Evolutionary conservation across 2,888 invertebrate genomes (phyloP), one percentile per base, ranked within the genome.

Genomic region (Agriopis aurantiaria): DNA sequence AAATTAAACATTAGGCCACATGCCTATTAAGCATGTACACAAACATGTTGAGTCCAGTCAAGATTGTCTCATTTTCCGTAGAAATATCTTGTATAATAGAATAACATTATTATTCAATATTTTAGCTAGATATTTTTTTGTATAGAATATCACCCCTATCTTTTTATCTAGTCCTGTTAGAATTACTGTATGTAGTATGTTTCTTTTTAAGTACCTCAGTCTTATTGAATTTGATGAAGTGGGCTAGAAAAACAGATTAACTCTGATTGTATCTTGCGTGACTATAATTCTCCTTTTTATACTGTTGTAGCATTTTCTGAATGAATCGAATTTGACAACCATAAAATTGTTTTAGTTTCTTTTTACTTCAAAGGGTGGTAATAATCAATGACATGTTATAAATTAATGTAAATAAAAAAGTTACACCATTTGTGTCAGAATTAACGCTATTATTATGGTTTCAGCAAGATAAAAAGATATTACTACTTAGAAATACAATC

Each of bases 111-210:
- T 40, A 55, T 55, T 55, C 53, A 40, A 55, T 10, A 10, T 8
- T 10, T 52, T 55, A 23, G 52, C 10, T 23, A 55, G 57, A 17
- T 57, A 43, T 43, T 56, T 33, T 33, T 56, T 56, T 45, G 17
- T 57, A 17, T 46, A 45, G 12, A 46, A 58, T 58, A 33, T 46
- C 8, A 33, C 9, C 17, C n/a, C 14, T 48, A 48, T 58, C 58
- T 58, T 45, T 58, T 58, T 48, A 48, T 58, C 58, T 58, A 58
- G 58, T 58, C 58, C n/a, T 58, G 58, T 23, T 33, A 46, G 12
- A 58, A 45, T 43, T 33, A 46, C 17, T 12, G 11, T 58, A 57
- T n/a, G 23, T n/a, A n/a, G 1, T 33, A 33, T 33, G 33, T 17
- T 5, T 48, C 7, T 48, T 7, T 48, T 48, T 11, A 46, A 23